Evolutionary conservation across 2,113 vertebrate genomes (phyloP).

Genomic region (Zeus faber): DNA sequence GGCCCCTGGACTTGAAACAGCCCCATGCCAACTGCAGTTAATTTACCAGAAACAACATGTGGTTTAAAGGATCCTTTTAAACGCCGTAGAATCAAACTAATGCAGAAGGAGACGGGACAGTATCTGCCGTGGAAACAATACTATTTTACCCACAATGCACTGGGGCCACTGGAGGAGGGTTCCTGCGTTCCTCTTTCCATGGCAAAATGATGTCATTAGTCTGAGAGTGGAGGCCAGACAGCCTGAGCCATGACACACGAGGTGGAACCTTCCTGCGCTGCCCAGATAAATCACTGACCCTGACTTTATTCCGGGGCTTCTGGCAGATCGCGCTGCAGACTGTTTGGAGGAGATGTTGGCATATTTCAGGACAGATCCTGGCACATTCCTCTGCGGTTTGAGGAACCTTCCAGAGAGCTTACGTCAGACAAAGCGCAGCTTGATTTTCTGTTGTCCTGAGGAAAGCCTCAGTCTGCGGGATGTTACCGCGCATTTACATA

Average conservation of each 20-base stretch:
- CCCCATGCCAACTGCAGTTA: no score
- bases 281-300: conserved; percentile 36
- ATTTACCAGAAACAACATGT: no score
- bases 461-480: not conserved
- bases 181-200: conserved; percentile 61
- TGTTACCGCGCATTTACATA: conserved; percentile 42
- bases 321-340: conserved; percentile 38
- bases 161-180: conserved; percentile 59
- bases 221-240: conserved; percentile 22
- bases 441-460: conserved; percentile 14
- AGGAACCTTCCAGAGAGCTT: conserved; percentile 51
- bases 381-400: not conserved
- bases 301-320: conserved; percentile 28
- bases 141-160: conserved; percentile 69
- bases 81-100: no score
- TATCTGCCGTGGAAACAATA: conserved; percentile 73
- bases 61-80: no score
- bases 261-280: conserved; percentile 1
- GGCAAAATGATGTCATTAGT: conserved; percentile 62
- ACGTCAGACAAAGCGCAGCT: conserved; percentile 41
- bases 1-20: no score
- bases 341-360: conserved; percentile 42
- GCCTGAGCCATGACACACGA: conserved; percentile 23
- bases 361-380: conserved; percentile 18
- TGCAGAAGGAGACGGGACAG: conserved; percentile 47